These are phyloP conservation scores for Camelus bactrianus DNA, from an alignment of 2,113 vertebrate species.

Conservation along the genomic window DNA sequence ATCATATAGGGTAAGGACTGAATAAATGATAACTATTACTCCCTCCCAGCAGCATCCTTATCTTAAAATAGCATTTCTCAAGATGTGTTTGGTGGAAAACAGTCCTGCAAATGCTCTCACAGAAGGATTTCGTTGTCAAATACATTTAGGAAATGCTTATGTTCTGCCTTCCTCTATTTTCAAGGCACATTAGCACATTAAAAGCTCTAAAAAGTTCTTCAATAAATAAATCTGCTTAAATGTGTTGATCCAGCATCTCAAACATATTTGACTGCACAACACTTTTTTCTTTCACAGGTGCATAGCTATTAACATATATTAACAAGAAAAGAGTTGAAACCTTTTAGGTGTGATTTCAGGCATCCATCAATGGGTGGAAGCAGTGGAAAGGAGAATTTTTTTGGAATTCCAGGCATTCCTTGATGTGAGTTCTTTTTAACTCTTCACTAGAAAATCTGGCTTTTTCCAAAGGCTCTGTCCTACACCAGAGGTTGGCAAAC, in stretches of 20 bases:
- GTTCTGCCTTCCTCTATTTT: neutral
- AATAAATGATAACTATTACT: neutral
- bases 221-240: slow-evolving; percentile 16
- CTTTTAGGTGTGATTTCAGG: neutral
- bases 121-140: neutral
- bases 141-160: neutral
- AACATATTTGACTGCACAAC: neutral
- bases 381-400: neutral
- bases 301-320: neutral
- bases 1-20: neutral
- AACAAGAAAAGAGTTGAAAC: neutral
- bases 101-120: neutral
- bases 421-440: neutral
- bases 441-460: neutral
- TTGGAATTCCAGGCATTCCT: neutral
- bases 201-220: slow-evolving; percentile 8
- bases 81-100: slow-evolving; percentile 10
- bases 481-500: neutral
- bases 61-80: slow-evolving; percentile 29
- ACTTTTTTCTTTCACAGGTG: neutral
- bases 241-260: slow-evolving; percentile 9
- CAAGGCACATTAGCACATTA: slow-evolving; percentile 8
- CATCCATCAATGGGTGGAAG: neutral
- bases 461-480: slow-evolving; percentile 13
- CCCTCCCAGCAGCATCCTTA: neutral